These are phyloP conservation scores for Apocrypta bakeri DNA, from an alignment of 1,140 invertebrate genomes.

Conservation along the genomic window DNA sequence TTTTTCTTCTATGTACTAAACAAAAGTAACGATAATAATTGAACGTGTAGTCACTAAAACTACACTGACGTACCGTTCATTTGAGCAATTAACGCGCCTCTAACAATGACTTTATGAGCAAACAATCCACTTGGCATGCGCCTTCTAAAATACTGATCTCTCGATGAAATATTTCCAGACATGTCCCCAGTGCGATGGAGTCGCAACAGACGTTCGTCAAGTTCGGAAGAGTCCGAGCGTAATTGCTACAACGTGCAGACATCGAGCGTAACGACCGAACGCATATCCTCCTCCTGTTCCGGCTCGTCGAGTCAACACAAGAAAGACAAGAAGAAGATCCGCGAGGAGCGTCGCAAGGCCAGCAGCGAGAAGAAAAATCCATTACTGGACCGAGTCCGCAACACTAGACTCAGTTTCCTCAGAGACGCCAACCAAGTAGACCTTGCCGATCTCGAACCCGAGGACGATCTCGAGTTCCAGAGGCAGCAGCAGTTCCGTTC, in stretches of 20 bases:
- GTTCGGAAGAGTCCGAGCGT: constrained; percentile 80
- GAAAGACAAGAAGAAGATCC: constrained; percentile 70
- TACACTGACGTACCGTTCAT: no score
- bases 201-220: constrained; percentile 79
- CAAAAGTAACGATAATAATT: no score
- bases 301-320: background rate
- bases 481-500: constrained; percentile 60
- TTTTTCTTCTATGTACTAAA: no score
- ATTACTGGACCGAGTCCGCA: constrained; percentile 82
- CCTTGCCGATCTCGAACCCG: constrained; percentile 67
- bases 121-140: background rate
- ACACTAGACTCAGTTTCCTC: constrained; percentile 82
- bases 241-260: constrained; percentile 80
- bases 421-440: constrained; percentile 74
- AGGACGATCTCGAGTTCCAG: constrained; percentile 61
- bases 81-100: no score
- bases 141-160: no score
- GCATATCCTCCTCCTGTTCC: constrained; percentile 40
- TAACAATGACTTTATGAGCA: background rate
- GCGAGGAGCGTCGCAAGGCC: constrained; percentile 73
- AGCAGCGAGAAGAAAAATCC: constrained; percentile 81
- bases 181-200: constrained; percentile 79
- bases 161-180: no score
- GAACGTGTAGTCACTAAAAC: no score
- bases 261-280: constrained; percentile 71